Conservation (phyloP, 1,140 invertebrate genomes). For the Procambarus clarkii region DNA sequence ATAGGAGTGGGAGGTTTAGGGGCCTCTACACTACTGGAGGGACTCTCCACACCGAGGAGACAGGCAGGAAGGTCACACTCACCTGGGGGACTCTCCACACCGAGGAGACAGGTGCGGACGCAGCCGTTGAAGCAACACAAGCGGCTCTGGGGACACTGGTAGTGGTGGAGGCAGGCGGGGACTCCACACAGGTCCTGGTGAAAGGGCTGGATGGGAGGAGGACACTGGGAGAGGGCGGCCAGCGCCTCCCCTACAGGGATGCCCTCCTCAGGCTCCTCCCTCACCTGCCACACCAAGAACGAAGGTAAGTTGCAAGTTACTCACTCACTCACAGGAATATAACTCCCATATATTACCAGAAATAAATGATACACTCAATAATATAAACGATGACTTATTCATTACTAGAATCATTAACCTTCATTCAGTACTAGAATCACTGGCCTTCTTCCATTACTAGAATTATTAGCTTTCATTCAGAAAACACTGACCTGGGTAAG, state of each 20-base stretch:
- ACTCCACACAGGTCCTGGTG: constrained; percentile 28
- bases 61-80: neutral
- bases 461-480: too few relatives aligned
- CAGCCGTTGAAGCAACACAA: constrained; percentile 61
- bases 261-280: constrained; percentile 5
- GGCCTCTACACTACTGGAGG: too few relatives aligned
- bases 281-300: neutral
- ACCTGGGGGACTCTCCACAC: constrained; percentile 42
- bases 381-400: neutral
- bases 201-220: constrained; percentile 31
- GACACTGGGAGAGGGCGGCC: neutral
- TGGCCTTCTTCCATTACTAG: neutral
- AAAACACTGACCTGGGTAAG: too few relatives aligned
- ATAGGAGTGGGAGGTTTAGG: too few relatives aligned
- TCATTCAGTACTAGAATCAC: neutral
- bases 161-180: constrained; percentile 58
- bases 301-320: neutral
- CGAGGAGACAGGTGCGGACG: constrained; percentile 53
- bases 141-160: constrained; percentile 25
- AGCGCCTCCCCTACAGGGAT: constrained; percentile 10
- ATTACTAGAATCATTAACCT: neutral
- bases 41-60: too few relatives aligned
- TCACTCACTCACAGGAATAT: neutral
- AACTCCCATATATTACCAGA: neutral
- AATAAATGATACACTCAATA: neutral